Evolutionary conservation across 2,888 invertebrate species (phyloP).

Genomic region (Hirtodrosophila trivittata): DNA sequence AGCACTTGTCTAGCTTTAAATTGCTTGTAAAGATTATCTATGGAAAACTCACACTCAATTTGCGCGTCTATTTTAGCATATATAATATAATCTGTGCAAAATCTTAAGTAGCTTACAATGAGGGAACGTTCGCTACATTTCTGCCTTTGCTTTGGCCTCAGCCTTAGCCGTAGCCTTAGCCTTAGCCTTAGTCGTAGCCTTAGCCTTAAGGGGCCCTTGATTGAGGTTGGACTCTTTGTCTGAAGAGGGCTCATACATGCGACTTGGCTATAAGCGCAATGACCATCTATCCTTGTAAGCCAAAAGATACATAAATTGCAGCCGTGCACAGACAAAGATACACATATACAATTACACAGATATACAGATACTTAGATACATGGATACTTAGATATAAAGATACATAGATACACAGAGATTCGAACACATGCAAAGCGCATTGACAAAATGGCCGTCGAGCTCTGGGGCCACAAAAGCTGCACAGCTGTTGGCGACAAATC

Average conservation of each 20-base stretch:
- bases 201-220: slow-evolving; percentile 25
- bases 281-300: slow-evolving; percentile 72
- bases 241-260: slow-evolving; percentile 8
- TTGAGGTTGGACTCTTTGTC: slow-evolving; percentile 32
- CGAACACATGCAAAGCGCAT: slow-evolving; percentile 17
- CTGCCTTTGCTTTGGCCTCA: slow-evolving; percentile 15
- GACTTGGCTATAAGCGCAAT: slow-evolving; percentile 51
- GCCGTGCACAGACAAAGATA: slow-evolving; percentile 36
- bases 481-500: slow-evolving; percentile 73
- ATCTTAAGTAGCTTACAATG: slow-evolving; percentile 78
- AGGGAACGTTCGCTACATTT: slow-evolving; percentile 37
- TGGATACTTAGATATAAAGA: not conserved
- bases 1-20: slow-evolving; percentile 75
- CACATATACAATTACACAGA: slow-evolving; percentile 5
- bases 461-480: slow-evolving; percentile 44
- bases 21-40: slow-evolving; percentile 77
- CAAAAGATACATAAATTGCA: slow-evolving; percentile 77
- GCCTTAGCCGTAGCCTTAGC: slow-evolving; percentile 3
- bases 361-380: slow-evolving; percentile 18
- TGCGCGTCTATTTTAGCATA: slow-evolving; percentile 76
- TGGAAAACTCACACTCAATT: slow-evolving; percentile 77
- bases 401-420: not conserved
- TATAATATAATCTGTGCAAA: slow-evolving; percentile 73
- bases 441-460: slow-evolving; percentile 53
- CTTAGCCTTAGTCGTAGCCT: not conserved